These are phyloP conservation scores for Girardinus metallicus DNA, from an alignment of 2,797 vertebrate species.

Conservation along the genomic window DNA sequence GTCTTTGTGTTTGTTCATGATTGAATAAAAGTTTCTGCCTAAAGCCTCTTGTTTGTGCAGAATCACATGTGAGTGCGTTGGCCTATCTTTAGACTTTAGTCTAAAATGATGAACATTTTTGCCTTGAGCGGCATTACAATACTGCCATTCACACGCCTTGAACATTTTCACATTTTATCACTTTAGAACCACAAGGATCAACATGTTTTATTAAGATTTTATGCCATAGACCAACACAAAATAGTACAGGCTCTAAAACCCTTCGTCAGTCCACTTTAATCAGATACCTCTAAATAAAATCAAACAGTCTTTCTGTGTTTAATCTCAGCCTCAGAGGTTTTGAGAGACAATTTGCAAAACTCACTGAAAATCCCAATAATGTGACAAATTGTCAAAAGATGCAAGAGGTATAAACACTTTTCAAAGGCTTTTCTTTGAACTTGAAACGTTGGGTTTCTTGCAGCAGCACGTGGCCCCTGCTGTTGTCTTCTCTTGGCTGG, in stretches of 20 bases:
- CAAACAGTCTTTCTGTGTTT: not conserved
- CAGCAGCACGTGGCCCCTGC: conserved; percentile 33
- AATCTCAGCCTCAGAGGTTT: not conserved
- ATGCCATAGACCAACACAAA: not conserved
- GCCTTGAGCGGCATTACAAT: not conserved
- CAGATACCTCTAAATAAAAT: not conserved
- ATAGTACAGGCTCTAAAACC: not conserved
- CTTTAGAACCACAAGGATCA: not conserved
- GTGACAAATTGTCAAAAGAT: not conserved
- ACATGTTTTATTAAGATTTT: not conserved
- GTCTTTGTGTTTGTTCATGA: conserved; percentile 41
- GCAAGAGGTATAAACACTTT: not conserved
- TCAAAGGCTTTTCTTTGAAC: conserved; percentile 1
- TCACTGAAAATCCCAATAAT: not conserved
- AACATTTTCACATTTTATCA: not conserved
- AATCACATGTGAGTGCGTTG: conserved; percentile 25
- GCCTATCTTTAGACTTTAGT: conserved; percentile 3
- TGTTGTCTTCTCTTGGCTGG: conserved; percentile 8
- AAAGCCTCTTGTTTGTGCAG: conserved; percentile 15
- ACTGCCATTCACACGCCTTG: not conserved
- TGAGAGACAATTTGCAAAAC: not conserved
- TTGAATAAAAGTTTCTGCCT: conserved; percentile 67
- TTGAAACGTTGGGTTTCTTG: conserved; percentile 18
- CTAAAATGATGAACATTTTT: conserved; percentile 1
- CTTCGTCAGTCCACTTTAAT: not conserved